A percentile compares a stretch with the other conserved stretches of the same genome.
phyloP scores from a whole-genome alignment of 2,888 invertebrate genomes.

The Operophtera brumata region DNA sequence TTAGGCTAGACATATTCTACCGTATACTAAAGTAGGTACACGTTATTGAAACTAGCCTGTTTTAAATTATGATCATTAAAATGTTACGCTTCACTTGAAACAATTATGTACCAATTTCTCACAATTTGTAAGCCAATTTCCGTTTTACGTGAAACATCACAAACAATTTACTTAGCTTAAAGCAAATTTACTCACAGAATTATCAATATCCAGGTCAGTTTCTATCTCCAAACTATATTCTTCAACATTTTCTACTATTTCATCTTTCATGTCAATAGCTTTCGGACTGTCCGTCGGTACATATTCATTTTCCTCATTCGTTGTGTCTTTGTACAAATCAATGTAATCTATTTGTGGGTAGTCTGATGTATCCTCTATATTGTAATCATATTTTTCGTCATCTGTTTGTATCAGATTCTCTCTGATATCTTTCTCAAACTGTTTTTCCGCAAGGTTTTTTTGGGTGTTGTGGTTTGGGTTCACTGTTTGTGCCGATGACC shows the following conservation, averaged over 20 bases:
- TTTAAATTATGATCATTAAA: too few species aligned
- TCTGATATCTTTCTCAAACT: constrained; percentile 28
- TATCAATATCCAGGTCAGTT: constrained; percentile 12
- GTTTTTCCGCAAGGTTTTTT: background rate
- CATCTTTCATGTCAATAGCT: constrained; percentile 10
- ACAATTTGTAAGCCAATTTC: too few species aligned
- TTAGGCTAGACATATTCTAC: too few species aligned
- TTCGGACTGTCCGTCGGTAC: constrained; percentile 16
- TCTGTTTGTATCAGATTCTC: constrained; percentile 45
- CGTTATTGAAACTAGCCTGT: too few species aligned
- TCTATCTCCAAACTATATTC: constrained; percentile 19
- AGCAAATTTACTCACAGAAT: constrained; percentile 22
- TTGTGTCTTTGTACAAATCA: constrained; percentile 23
- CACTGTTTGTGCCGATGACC: background rate
- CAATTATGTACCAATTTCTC: too few species aligned
- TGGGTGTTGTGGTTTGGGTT: background rate
- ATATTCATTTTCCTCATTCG: constrained; percentile 20
- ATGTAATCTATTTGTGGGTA: constrained; percentile 21
- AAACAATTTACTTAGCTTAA: too few species aligned
- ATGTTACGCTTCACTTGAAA: too few species aligned
- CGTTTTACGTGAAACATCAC: too few species aligned
- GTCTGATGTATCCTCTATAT: constrained; percentile 33
- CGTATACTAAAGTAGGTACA: too few species aligned
- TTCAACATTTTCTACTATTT: constrained; percentile 18
- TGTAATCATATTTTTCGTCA: constrained; percentile 47